phyloP scores from a whole-genome alignment of 2,797 vertebrate genomes.

The Darevskia nairensis region DNA sequence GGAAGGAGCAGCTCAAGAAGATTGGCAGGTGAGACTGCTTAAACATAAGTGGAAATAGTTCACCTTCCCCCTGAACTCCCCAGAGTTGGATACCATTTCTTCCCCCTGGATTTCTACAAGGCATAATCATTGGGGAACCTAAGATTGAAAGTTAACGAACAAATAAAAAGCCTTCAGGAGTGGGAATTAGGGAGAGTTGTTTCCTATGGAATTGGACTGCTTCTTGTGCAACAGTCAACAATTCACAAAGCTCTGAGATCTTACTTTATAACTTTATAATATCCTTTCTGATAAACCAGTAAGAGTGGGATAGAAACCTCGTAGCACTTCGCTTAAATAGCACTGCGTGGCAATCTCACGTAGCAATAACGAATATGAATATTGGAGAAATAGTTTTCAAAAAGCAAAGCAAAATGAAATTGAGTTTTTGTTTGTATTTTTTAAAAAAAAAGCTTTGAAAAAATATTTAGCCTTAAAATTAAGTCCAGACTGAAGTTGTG shows the following conservation, averaged over 20 bases:
- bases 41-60: rapidly evolving
- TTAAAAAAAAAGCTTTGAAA: too few species aligned
- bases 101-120: rapidly evolving
- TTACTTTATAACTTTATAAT: background rate
- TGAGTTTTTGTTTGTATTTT: background rate
- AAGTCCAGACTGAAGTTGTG: background rate
- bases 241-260: constrained; percentile 22
- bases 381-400: background rate
- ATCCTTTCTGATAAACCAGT: background rate
- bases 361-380: background rate
- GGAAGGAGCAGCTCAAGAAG: constrained; percentile 92
- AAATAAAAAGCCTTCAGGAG: background rate
- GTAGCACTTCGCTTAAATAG: background rate
- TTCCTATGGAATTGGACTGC: background rate
- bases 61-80: background rate
- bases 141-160: background rate
- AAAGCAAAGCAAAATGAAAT: background rate
- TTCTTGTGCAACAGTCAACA: constrained; percentile 13
- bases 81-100: background rate
- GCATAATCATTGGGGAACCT: background rate
- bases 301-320: background rate
- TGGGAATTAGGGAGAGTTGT: background rate
- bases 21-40: constrained; percentile 90
- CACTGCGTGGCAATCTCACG: background rate
- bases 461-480: background rate